Conservation (phyloP, 2,888 invertebrate genomes). For the Pachydiplax longipennis region DNA sequence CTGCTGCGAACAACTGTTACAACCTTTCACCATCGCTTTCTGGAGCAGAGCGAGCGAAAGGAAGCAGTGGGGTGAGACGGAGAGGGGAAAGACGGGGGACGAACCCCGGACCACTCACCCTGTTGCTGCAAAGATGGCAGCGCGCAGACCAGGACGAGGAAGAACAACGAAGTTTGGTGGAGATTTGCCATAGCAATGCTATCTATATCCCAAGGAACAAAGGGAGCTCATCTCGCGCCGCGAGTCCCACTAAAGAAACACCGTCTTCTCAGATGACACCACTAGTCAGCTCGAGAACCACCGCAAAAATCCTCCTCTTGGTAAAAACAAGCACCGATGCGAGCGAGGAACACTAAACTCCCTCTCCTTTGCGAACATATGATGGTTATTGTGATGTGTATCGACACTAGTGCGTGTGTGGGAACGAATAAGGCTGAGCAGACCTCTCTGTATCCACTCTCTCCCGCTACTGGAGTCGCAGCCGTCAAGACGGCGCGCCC, state of each 20-base stretch:
- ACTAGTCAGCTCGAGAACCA: background rate
- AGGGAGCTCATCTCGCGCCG: background rate
- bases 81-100: background rate
- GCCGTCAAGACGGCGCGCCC: background rate
- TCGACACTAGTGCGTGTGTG: background rate
- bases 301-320: background rate
- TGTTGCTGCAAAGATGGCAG: background rate
- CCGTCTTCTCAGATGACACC: background rate
- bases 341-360: background rate
- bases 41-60: background rate
- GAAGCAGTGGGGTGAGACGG: background rate
- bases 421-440: background rate
- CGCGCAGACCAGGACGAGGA: background rate
- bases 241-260: background rate
- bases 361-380: background rate
- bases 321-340: background rate
- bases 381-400: background rate
- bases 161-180: background rate
- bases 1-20: background rate
- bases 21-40: background rate
- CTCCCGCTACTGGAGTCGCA: conserved; percentile 10
- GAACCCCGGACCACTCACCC: background rate
- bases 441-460: background rate
- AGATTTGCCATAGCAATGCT: background rate
- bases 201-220: background rate